These are phyloP conservation scores for Hafferia zeledoni DNA, from an alignment of 2,797 vertebrate genomes.

Conservation along the genomic window DNA sequence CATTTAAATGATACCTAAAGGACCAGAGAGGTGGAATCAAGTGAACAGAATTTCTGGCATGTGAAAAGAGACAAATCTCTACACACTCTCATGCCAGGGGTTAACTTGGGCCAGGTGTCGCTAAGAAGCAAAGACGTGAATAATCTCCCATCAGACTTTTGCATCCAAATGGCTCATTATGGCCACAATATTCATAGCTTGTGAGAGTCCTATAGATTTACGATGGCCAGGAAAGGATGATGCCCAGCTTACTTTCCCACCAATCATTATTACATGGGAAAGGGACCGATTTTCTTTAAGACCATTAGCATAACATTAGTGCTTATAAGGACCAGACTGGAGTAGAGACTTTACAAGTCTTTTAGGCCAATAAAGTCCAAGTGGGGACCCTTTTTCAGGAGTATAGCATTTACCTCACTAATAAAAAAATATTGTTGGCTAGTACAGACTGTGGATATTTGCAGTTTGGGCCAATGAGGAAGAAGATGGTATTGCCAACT, in stretches of 20 bases:
- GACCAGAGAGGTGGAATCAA: not conserved
- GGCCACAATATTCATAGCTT: constrained; percentile 24
- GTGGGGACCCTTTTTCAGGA: not conserved
- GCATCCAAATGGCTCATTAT: constrained; percentile 50
- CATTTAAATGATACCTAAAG: not conserved
- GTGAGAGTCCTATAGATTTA: constrained; percentile 63
- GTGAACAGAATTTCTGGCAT: not conserved
- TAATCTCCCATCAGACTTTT: constrained; percentile 24
- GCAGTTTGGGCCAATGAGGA: not conserved
- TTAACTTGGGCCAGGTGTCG: not conserved
- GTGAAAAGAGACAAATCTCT: not conserved
- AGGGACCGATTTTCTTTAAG: constrained; percentile 51
- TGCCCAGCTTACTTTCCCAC: constrained; percentile 53
- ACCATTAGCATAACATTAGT: constrained; percentile 44
- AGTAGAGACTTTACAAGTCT: not conserved
- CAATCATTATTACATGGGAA: constrained; percentile 69
- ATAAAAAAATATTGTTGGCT: not conserved
- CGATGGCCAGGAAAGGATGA: constrained; percentile 56
- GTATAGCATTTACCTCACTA: not conserved
- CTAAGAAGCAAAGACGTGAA: not conserved
- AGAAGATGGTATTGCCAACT: not conserved
- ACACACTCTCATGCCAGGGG: not conserved
- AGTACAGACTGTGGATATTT: not conserved
- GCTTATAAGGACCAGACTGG: not conserved
- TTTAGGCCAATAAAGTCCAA: not conserved